Conservation (phyloP, 2,888 invertebrate genomes). For the Apodemia hepburni region DNA sequence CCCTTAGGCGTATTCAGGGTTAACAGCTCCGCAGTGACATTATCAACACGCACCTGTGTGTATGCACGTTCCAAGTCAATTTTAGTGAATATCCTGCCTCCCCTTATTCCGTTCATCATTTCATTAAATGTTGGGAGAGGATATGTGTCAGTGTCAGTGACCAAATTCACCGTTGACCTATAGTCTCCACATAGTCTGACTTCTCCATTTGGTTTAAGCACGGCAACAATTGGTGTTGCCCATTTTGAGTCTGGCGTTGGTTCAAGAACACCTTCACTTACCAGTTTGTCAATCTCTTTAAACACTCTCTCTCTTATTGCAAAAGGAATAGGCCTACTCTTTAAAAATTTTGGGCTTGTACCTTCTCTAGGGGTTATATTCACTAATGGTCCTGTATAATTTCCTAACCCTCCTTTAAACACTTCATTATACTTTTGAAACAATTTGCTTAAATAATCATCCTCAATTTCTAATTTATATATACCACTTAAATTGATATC, state of each 20-base stretch:
- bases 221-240: neutral
- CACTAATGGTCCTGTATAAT: neutral
- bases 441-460: neutral
- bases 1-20: neutral
- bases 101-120: neutral
- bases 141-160: neutral
- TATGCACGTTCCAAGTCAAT: too few relatives aligned
- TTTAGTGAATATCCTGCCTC: too few relatives aligned
- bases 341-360: neutral
- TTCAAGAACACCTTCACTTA: neutral
- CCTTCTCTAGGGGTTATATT: neutral
- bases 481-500: neutral
- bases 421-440: neutral
- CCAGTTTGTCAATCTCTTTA: neutral
- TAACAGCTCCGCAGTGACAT: neutral
- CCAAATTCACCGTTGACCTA: neutral
- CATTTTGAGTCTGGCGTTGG: neutral
- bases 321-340: neutral
- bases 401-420: neutral
- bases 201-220: neutral
- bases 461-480: neutral
- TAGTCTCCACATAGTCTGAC: neutral
- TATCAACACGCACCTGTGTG: neutral
- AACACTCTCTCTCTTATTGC: neutral
- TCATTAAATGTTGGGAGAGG: neutral